phyloP scores from a whole-genome alignment of 1,140 invertebrate genomes.

The Delia radicum region DNA sequence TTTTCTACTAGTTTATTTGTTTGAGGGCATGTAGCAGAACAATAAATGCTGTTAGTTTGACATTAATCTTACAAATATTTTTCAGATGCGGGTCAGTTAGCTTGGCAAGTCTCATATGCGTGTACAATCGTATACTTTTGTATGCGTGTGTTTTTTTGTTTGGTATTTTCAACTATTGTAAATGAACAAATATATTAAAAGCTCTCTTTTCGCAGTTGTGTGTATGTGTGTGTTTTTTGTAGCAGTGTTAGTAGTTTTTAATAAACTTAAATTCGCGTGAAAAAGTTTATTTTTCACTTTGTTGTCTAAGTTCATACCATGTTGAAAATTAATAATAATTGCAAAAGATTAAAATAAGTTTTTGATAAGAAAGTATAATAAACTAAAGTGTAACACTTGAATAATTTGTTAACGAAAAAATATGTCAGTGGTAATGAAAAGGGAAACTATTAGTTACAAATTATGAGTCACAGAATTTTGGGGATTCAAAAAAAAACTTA shows the following conservation, averaged over 20 bases:
- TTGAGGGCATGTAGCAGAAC: too few relatives aligned
- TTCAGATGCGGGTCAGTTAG: too few relatives aligned
- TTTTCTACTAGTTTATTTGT: too few relatives aligned
- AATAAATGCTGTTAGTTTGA: too few relatives aligned
- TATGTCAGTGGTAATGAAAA: not conserved
- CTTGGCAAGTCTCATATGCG: too few relatives aligned
- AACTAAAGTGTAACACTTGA: not conserved
- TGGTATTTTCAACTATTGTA: too few relatives aligned
- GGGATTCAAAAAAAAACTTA: too few relatives aligned
- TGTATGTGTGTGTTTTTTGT: not conserved
- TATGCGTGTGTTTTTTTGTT: not conserved
- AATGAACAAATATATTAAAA: too few relatives aligned
- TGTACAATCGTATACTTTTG: not conserved
- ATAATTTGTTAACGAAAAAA: not conserved
- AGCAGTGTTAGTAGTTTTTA: not conserved
- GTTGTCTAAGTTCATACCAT: conserved; percentile 40
- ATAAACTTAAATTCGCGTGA: not conserved
- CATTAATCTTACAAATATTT: too few relatives aligned
- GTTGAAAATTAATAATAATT: not conserved
- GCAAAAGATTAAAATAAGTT: not conserved
- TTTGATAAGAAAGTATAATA: not conserved
- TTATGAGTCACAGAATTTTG: too few relatives aligned
- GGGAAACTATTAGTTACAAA: too few relatives aligned
- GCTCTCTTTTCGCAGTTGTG: not conserved
- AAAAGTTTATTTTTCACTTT: not conserved